phyloP scores from a whole-genome alignment of 1,140 invertebrate genomes.

The Drosophila littoralis region DNA sequence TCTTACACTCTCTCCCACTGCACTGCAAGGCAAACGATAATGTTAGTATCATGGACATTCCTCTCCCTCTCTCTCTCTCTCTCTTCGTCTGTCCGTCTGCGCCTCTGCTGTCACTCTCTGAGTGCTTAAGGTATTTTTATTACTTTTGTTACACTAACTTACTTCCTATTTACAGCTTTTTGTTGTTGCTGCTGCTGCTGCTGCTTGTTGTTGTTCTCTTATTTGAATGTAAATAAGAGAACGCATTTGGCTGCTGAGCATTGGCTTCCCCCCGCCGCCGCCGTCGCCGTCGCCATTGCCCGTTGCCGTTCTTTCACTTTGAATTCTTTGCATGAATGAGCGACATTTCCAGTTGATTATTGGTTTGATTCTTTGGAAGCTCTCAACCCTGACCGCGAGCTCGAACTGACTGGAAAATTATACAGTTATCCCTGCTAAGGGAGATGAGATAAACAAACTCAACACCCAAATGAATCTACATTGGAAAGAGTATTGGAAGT shows the following conservation, averaged over 20 bases:
- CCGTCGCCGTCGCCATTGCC: neutral
- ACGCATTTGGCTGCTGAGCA: neutral
- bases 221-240: slow-evolving; percentile 42
- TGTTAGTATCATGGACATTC: slow-evolving; percentile 59
- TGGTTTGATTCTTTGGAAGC: slow-evolving; percentile 23
- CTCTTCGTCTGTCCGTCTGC: slow-evolving; percentile 22
- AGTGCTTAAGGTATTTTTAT: slow-evolving; percentile 70
- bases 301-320: neutral
- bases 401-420: neutral
- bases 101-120: slow-evolving; percentile 33
- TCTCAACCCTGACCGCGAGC: slow-evolving; percentile 27
- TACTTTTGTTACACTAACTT: slow-evolving; percentile 80
- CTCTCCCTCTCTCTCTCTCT: slow-evolving; percentile 21
- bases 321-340: slow-evolving; percentile 31
- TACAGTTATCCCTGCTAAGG: neutral
- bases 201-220: slow-evolving; percentile 11
- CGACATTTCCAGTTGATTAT: slow-evolving; percentile 28
- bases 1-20: neutral
- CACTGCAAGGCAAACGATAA: slow-evolving; percentile 49
- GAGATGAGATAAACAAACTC: too few relatives aligned
- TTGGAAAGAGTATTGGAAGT: neutral
- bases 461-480: neutral
- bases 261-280: neutral
- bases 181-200: slow-evolving; percentile 27
- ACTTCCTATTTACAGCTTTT: slow-evolving; percentile 67